Conservation (phyloP, 2,113 vertebrate species). For the Coturnix japonica region DNA sequence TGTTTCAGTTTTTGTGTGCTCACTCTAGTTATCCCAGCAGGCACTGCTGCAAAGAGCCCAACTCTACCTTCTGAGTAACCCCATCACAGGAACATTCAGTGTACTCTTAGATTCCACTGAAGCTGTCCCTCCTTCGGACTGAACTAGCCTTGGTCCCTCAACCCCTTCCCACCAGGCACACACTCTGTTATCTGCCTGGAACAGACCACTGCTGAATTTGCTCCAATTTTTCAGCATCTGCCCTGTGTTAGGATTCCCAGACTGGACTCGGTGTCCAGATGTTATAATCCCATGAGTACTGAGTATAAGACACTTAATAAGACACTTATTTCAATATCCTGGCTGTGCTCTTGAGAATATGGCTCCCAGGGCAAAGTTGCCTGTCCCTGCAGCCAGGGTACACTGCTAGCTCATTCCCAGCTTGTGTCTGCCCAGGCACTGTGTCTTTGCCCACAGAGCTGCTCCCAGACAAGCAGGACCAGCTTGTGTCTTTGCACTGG, state of each 20-base stretch:
- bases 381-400: neutral
- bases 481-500: neutral
- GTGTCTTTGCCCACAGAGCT: neutral
- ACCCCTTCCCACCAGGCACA: neutral
- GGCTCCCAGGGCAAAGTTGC: neutral
- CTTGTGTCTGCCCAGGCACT: neutral
- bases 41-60: neutral
- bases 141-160: neutral
- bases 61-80: neutral
- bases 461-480: neutral
- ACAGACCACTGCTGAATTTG: neutral
- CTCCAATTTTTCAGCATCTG: neutral
- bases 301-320: neutral
- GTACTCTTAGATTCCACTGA: neutral
- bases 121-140: neutral
- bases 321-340: neutral
- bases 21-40: neutral
- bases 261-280: neutral
- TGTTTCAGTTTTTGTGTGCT: neutral
- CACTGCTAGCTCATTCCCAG: neutral
- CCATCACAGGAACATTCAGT: neutral
- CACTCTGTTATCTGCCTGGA: neutral
- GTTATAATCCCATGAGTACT: neutral
- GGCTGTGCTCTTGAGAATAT: neutral
- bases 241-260: neutral